Evolutionary conservation across 2,888 invertebrate genomes (phyloP).

Genomic region (Keiferia lycopersicella): DNA sequence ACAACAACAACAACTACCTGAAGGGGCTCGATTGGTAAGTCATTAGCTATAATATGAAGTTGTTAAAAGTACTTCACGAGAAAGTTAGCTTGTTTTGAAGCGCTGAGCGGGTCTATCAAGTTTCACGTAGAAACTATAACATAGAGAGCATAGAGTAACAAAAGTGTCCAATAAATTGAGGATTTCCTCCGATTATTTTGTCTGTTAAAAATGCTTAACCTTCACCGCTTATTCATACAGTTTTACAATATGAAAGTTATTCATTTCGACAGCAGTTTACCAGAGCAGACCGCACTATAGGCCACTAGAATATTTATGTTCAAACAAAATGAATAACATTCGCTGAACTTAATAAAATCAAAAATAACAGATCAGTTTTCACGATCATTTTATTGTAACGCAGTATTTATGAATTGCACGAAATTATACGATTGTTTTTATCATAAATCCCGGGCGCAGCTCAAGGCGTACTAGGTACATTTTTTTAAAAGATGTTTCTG

Average conservation of each 20-base stretch:
- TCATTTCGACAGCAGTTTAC: background rate
- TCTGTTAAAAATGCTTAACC: background rate
- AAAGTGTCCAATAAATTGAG: too few species aligned
- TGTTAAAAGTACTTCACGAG: too few species aligned
- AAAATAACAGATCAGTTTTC: background rate
- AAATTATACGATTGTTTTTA: too few species aligned
- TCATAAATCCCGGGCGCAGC: too few species aligned
- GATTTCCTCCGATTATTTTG: too few species aligned
- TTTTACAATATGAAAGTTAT: background rate
- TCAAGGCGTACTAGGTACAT: too few species aligned
- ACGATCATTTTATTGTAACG: background rate
- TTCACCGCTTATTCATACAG: background rate
- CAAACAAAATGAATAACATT: conserved; percentile 2
- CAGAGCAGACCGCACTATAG: background rate
- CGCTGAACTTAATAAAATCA: background rate
- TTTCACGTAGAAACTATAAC: too few species aligned
- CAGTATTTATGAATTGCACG: background rate
- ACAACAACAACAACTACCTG: conserved; percentile 97
- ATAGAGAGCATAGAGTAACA: too few species aligned
- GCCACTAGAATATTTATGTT: conserved; percentile 9
- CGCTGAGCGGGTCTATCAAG: too few species aligned
- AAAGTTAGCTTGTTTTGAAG: too few species aligned
- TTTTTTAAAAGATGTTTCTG: too few species aligned
- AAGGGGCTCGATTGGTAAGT: conserved; percentile 97
- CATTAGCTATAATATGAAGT: background rate